Evolutionary conservation across 1,140 invertebrate genomes (phyloP), one percentile per base, ranked within the genome.

Genomic region (Drosophila bocki): DNA sequence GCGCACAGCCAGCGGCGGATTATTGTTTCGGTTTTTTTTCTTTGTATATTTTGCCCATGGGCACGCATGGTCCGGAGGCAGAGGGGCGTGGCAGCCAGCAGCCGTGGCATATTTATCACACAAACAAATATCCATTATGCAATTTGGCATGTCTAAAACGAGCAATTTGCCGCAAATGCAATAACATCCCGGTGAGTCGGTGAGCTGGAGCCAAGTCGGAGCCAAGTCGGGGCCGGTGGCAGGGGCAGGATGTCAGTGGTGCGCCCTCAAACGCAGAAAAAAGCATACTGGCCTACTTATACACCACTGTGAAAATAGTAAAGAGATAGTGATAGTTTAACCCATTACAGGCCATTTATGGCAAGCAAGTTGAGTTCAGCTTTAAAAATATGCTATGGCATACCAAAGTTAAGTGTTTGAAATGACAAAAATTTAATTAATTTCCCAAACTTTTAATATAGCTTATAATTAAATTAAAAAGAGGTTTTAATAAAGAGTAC

Each of bases 231-330:
- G 51, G 11, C 60, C 37, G 54, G 29, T 62, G 37, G 22, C 15
- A 53, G 54, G 48, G 71, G 56, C 56, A 62, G 61, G 39, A 47
- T 42, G 47, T 22, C 54, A 53, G 33, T 78, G 69, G 50, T 47
- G 76, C 80, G 67, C 72, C 70, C 67, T 54, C 50, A 48, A 48
- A 70, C 48, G 41, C 59, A 51, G 51, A 35, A 47, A 47, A 62
- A 70, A 57, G 44, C 75, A 65, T 35, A 87, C 37, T 87, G 78
- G 84, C 77, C 77, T 71, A 87, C 72, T 75, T 86, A 65, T 67
- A 58, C 65, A 48, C 19, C 9, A 45, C 6, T 54, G 26, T 41
- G 68, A 37, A 41, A 37, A 8, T 39, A 39, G 13, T 26, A 44
- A 33, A 75, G 39, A 53, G 65, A 69, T 67, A 67, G 61, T 67